Percentiles rank a stretch among this genome's conserved stretches.
phyloP scores from a whole-genome alignment of 2,113 vertebrate genomes.

The Tragelaphus buxtoni region DNA sequence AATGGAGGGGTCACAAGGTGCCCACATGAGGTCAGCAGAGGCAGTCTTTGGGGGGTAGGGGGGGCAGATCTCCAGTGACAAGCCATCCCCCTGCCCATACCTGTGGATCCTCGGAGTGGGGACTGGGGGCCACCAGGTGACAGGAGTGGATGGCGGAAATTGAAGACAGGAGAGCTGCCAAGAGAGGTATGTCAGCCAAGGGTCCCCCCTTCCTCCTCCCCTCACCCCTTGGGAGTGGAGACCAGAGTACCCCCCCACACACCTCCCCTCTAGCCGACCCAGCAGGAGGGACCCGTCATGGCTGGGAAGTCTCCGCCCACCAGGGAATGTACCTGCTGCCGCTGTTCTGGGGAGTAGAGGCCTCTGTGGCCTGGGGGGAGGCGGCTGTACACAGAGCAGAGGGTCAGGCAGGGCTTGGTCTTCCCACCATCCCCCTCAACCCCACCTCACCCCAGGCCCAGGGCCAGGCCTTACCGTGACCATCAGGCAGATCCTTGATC shows the following conservation, averaged over 20 bases:
- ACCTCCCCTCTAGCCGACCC: background rate
- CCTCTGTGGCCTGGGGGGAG: constrained; percentile 74
- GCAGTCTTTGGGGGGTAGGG: background rate
- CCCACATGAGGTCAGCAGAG: background rate
- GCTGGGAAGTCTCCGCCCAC: background rate
- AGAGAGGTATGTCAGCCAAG: background rate
- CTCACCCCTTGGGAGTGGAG: fast-evolving
- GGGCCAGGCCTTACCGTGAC: constrained; percentile 74
- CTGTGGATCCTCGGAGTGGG: constrained; percentile 80
- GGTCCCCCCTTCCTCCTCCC: fast-evolving
- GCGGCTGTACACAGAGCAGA: background rate
- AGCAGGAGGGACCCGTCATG: background rate
- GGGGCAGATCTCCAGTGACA: background rate
- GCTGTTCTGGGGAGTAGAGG: constrained; percentile 72
- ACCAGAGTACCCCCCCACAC: background rate
- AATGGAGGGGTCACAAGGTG: background rate
- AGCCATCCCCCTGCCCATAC: constrained; percentile 68
- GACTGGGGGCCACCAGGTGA: constrained; percentile 85
- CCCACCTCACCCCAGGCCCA: fast-evolving
- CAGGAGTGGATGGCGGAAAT: constrained; percentile 90
- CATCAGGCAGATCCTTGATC: constrained; percentile 80
- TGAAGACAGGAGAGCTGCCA: constrained; percentile 86
- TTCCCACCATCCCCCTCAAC: background rate
- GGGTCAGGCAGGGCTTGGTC: background rate
- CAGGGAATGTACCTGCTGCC: constrained; percentile 54